Base-by-base conservation (phyloP, 2,113 vertebrate species). In the Planiliza haematocheilus region DNA sequence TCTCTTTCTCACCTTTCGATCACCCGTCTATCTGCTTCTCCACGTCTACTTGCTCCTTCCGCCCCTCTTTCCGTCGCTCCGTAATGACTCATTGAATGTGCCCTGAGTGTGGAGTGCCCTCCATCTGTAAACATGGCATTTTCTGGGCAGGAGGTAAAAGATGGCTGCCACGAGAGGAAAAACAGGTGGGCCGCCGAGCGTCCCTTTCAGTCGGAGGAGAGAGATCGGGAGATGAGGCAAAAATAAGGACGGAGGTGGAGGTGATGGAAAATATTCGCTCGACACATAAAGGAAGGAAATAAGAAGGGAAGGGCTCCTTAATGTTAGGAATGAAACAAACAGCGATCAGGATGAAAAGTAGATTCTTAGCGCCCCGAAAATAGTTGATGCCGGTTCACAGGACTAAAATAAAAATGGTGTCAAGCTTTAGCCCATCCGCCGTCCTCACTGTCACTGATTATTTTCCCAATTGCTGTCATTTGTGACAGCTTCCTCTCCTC, bases 101-200 rank as follows among this genome's bases (percentile, higher is more conserved):
- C 53, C 42, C 57, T 49, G 85, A 73, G 70, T 89, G 61, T 59
- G 74, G 74, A 87, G 64, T 50, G 68, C 34, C 55, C 61, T 62
- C 66, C 62, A 84, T 89, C 79, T 77, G 74, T 87, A 83, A 74
- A 86, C 83, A 72, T 71, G 67, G 57, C 74, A 70, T 71, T 83
- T 84, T 74, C 76, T 81, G 73, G 71, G 67, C 45, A 68, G 65
- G 55, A 49, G 56, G 48, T 73, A 50, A 74, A 72, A 70, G 34
- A 64, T 82, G 74, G 67, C 67, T 57, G 43, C 49, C 10, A 36
- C 60, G 41, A 58, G 59, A 63, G 37, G 58, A 49, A 21, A 30
- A 68, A 51, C 59, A 48, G 53, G 37, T 71, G 24, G n/a, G 51
- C 48, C 60, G 62, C 14, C n/a, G 46, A 82, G 48, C 17, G 63